Conservation (phyloP, 2,113 vertebrate species). For the Menidia beryllina region DNA sequence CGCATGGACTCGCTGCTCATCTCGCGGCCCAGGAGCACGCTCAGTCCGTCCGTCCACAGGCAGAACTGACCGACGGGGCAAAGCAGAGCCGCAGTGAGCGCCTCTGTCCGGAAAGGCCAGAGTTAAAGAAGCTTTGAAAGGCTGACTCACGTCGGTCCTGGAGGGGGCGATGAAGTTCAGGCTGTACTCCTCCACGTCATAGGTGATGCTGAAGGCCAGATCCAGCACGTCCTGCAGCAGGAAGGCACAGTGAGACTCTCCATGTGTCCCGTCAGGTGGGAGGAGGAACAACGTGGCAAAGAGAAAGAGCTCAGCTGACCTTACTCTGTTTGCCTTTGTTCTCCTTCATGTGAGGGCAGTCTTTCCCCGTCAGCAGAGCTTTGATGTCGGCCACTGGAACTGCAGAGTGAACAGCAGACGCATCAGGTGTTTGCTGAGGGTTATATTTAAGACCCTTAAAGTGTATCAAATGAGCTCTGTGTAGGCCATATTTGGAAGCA, state of each 20-base stretch:
- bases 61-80: constrained; percentile 84
- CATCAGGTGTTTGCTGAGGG: neutral
- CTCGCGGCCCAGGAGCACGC: constrained; percentile 89
- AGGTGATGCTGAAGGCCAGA: constrained; percentile 92
- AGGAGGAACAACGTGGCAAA: neutral
- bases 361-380: constrained; percentile 89
- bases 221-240: constrained; percentile 88
- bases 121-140: neutral
- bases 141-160: constrained; percentile 88
- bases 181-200: constrained; percentile 88
- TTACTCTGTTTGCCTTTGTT: constrained; percentile 95
- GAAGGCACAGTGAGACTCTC: neutral
- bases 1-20: constrained; percentile 93
- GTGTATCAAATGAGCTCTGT: too few relatives aligned
- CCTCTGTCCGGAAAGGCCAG: neutral
- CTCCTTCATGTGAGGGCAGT: constrained; percentile 95
- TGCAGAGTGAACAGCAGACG: constrained; percentile 44
- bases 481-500: too few relatives aligned
- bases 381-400: constrained; percentile 95
- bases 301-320: constrained; percentile 76
- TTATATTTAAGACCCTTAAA: too few relatives aligned
- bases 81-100: too few relatives aligned
- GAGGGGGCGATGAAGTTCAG: constrained; percentile 94
- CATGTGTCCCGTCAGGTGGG: neutral
- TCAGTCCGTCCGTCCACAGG: constrained; percentile 96